Conservation (phyloP, 2,113 vertebrate species). For the Chlamydotis undulata region DNA sequence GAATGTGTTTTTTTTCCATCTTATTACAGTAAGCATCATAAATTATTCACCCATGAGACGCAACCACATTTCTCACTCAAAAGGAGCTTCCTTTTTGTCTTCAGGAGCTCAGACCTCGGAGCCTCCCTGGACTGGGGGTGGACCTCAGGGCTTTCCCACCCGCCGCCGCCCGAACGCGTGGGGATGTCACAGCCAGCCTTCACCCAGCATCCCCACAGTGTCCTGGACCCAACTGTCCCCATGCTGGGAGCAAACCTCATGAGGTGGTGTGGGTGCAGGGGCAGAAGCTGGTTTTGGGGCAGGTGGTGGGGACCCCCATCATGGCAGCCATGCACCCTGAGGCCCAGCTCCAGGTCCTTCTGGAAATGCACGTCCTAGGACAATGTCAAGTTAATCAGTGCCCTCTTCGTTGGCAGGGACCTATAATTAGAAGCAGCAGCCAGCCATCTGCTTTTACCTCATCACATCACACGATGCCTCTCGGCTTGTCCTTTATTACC, state of each 20-base stretch:
- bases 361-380: not conserved
- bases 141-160: not conserved
- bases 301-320: not conserved
- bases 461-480: not conserved
- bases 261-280: not conserved
- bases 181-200: not conserved
- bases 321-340: not conserved
- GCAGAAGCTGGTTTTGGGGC: not conserved
- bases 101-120: not conserved
- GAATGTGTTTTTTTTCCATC: slow-evolving; percentile 14
- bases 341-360: not conserved
- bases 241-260: not conserved
- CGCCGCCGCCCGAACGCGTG: fast-evolving
- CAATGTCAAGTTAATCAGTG: slow-evolving; percentile 29
- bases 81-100: slow-evolving; percentile 20
- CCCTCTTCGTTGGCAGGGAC: slow-evolving; percentile 1
- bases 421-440: slow-evolving; percentile 65
- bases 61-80: slow-evolving; percentile 5
- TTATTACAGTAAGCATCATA: slow-evolving; percentile 51
- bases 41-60: slow-evolving; percentile 43
- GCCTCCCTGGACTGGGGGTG: not conserved
- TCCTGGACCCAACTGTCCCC: not conserved
- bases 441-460: slow-evolving; percentile 57
- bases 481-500: not conserved
- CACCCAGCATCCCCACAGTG: too few relatives aligned